phyloP scores from a whole-genome alignment of 2,888 invertebrate species.

The Drosophila mettleri region DNA sequence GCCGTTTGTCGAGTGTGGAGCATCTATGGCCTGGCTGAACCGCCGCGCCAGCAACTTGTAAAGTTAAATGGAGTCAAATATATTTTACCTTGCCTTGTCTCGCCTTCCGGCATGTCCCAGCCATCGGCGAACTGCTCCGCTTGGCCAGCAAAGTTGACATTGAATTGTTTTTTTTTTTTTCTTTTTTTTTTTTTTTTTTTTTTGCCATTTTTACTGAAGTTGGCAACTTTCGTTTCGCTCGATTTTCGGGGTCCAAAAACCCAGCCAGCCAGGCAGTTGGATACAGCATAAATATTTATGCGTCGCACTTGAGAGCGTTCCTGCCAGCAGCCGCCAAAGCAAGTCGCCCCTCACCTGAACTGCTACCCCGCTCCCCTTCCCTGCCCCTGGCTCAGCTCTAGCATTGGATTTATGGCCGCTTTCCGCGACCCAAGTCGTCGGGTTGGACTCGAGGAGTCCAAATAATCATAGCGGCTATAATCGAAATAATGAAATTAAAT shows the following conservation, averaged over 20 bases:
- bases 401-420: constrained; percentile 65
- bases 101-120: constrained; percentile 60
- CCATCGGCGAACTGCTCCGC: constrained; percentile 8
- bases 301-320: constrained; percentile 74
- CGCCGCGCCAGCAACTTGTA: background rate
- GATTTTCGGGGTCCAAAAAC: constrained; percentile 70
- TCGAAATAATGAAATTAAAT: background rate
- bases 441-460: background rate
- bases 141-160: constrained; percentile 48
- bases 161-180: constrained; percentile 20
- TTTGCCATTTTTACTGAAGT: constrained; percentile 2
- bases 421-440: constrained; percentile 64
- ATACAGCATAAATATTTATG: constrained; percentile 72
- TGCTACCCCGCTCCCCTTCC: no score
- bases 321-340: constrained; percentile 24
- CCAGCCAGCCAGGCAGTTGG: background rate
- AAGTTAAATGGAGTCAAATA: constrained; percentile 36
- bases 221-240: constrained; percentile 65
- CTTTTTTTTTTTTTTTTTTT: background rate
- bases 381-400: background rate
- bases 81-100: constrained; percentile 41
- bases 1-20: constrained; percentile 23
- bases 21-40: constrained; percentile 9
- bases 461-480: constrained; percentile 9
- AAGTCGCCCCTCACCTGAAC: background rate